Evolutionary conservation across 1,140 invertebrate genomes (phyloP).

Genomic region (Bombus impatiens): DNA sequence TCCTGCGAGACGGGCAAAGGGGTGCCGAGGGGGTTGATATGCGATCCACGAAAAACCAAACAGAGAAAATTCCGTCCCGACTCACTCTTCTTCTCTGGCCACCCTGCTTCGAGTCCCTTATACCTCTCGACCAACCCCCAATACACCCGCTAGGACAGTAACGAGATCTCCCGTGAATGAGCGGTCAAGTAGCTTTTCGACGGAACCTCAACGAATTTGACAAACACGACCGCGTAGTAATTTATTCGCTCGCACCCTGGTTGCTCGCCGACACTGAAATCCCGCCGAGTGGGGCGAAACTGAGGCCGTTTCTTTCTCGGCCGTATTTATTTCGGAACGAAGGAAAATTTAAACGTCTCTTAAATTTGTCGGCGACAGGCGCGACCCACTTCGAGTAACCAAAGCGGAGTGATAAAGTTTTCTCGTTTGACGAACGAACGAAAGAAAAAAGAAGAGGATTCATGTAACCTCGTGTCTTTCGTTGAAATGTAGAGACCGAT

Average conservation of each 20-base stretch:
- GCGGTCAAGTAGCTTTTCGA: slow-evolving; percentile 56
- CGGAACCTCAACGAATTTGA: slow-evolving; percentile 72
- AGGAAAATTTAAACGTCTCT: slow-evolving; percentile 27
- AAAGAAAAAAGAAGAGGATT: neutral
- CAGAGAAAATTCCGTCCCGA: slow-evolving; percentile 70
- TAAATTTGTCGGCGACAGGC: slow-evolving; percentile 10
- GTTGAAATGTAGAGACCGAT: neutral
- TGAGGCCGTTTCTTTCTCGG: neutral
- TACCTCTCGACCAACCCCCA: slow-evolving; percentile 28
- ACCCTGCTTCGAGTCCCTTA: slow-evolving; percentile 40
- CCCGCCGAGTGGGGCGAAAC: slow-evolving; percentile 13
- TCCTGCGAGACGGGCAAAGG: slow-evolving; percentile 24
- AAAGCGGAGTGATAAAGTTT: neutral
- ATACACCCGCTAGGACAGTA: slow-evolving; percentile 43
- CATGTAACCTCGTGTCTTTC: neutral
- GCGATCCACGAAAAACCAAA: slow-evolving; percentile 78
- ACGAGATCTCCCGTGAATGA: slow-evolving; percentile 61
- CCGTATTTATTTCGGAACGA: slow-evolving; percentile 31
- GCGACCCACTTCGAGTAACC: slow-evolving; percentile 19
- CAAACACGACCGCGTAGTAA: slow-evolving; percentile 70
- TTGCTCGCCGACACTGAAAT: slow-evolving; percentile 30
- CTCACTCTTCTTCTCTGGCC: slow-evolving; percentile 32
- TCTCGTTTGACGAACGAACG: neutral
- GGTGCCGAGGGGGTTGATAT: slow-evolving; percentile 65
- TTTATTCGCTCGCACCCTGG: slow-evolving; percentile 63